Base-by-base conservation (phyloP, 2,113 vertebrate genomes). In the Gymnarchus niloticus region DNA sequence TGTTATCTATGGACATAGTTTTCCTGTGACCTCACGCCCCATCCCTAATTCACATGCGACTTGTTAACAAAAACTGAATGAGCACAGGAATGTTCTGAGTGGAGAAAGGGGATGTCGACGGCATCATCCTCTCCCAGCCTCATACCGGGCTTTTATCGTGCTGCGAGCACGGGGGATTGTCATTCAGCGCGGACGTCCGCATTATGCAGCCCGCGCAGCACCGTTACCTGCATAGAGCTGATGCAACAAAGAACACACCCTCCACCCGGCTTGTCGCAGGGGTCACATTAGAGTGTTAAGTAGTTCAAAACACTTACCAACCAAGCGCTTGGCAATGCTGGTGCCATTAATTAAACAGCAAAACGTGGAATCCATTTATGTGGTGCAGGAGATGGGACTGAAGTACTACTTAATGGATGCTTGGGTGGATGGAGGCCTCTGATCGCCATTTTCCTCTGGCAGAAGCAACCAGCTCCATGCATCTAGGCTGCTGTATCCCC, bases 221-320 rank as follows among this genome's bases (percentile, higher is more conserved):
- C 33, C 21, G 1, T 80, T 57, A 56, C 73, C 84, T 28, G 84
- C 33, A 48, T 28, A 51, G 52, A 78, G 48, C 78, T 85, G 37
- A 56, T 85, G 23, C 10, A 5, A 84, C 48, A 28, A 9, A 37
- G 3, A 56, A 46, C 61, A 10, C 61, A 25, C 28, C 12, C 12
- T 48, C 17, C 1, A 21, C 21, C 33, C 37, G 12, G 37, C 54
- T 80, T 51, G 61, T 78, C 73, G 21, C 69, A 25, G 69, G 52
- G 84, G 69, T 54, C 84, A 85, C 52, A 56, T 85, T 57, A 57
- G 84, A 19, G 52, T 33, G 44, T 80, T 85, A 85, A 80, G 52
- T 57, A 73, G 69, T 77, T 25, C 51, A 28, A 46, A 78, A 78
- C 41, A 49, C 69, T 57, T n/a, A 48, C 69, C 69, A 78, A 52